Base-by-base conservation (phyloP, 1,140 invertebrate genomes). In the Cephus cinctus region DNA sequence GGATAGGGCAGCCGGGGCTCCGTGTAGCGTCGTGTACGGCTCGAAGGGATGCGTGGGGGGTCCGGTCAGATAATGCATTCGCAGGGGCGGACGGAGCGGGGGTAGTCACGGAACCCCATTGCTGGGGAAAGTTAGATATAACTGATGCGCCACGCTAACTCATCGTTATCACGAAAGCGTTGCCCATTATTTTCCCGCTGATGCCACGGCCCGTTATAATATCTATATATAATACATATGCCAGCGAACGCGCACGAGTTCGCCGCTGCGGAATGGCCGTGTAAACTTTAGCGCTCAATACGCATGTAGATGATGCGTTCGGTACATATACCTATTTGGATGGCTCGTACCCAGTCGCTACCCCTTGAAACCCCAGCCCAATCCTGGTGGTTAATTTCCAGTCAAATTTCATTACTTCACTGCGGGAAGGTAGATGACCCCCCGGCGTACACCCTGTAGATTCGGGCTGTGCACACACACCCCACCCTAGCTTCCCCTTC, bases 351-450 rank as follows among this genome's bases (percentile, higher is more conserved):
- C n/a, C n/a, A n/a, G n/a, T n/a, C n/a, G n/a, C n/a, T n/a, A n/a
- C n/a, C n/a, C n/a, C n/a, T n/a, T n/a, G n/a, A n/a, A n/a, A n/a
- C n/a, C n/a, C n/a, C n/a, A n/a, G n/a, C n/a, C n/a, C n/a, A n/a
- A 61, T 48, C 57, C 55, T 56, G 56, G 61, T 69, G 67, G 65
- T 75, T 73, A 73, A 73, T 73, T 74, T 69, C 55, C 69, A 73
- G 69, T 72, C 68, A 72, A 73, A 75, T 75, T 75, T 72, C 72
- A 75, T 75, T 73, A 73, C 69, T 73, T 58, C 63, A 68, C 66
- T 65, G 56, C 36, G 65, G 57, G 54, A 54, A 57, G 56, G 50
- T 61, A 55, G 63, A 65, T 60, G 62, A 58, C 50, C 40, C 43
- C 43, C 18, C 39, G 36, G 25, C 41, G 39, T 25, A 32, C 46